Base-by-base conservation (phyloP, 2,113 vertebrate genomes). In the Eptesicus fuscus region DNA sequence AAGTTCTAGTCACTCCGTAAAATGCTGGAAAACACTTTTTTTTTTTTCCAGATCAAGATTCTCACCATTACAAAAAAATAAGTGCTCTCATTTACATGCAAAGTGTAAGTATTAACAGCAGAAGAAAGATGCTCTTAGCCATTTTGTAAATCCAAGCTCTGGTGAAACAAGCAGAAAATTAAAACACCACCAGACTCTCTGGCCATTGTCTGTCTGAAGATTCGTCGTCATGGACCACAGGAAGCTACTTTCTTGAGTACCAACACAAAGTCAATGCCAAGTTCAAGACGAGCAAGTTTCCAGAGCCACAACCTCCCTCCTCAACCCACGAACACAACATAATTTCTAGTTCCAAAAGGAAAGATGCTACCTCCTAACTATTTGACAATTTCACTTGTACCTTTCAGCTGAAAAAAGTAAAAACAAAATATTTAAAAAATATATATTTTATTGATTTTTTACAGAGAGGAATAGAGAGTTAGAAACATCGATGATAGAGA, bases 151-250 rank as follows among this genome's bases (percentile, higher is more conserved):
- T 37, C 40, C 42, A 88, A 76, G 65, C 42, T 85, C 65, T 85
- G 44, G 49, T 80, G 79, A 94, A 93, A 91, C 17, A 47, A 78
- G 25, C 7, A 91, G 76, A 69, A 73, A 87, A 74, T 63, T 90
- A 79, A 86, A 91, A 71, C 69, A 76, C 53, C 88, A 76, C 53
- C 88, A 76, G 51, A n/a, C n/a, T 69, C 9, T 17, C 40, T 79
- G 79, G 78, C 49, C 70, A 65, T 44, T 71, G 42, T 87, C 23
- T 73, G n/a, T 65, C 65, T 63, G 44, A 87, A 70, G 51, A 13
- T 40, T 14, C 63, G 12, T 83, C 69, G 53, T 47, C 61, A 22
- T 32, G 25, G 32, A 22, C n/a, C 5, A 13, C 20, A 30, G 14
- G 63, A 51, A 83, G 28, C 30, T 65, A 35, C 30, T 71, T 84